Percentiles rank a stretch among this genome's conserved stretches.
phyloP scores from a whole-genome alignment of 2,888 invertebrate genomes.

The Acrocera orbiculus region DNA sequence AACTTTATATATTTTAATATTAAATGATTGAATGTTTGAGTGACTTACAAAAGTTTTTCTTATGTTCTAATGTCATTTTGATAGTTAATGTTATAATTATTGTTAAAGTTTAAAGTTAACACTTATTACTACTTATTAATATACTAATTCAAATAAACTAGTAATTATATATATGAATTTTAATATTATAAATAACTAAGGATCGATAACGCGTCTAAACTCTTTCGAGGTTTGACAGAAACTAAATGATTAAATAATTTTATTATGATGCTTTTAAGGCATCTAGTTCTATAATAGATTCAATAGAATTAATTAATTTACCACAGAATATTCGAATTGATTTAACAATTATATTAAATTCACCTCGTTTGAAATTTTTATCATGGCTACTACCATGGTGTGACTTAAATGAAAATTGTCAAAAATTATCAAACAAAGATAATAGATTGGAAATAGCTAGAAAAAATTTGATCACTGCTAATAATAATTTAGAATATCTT shows the following conservation, averaged over 20 bases:
- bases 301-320: conserved; percentile 27
- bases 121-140: too few species aligned
- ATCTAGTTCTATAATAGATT: conserved; percentile 30
- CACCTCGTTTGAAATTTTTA: conserved; percentile 40
- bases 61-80: too few species aligned
- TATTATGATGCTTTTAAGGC: conserved; percentile 21
- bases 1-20: too few species aligned
- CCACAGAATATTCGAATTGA: conserved; percentile 39
- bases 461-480: conserved; percentile 10
- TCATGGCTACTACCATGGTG: conserved; percentile 42
- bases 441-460: conserved; percentile 8
- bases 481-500: conserved; percentile 34
- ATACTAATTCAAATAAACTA: too few species aligned
- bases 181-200: too few species aligned
- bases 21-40: too few species aligned
- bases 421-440: conserved; percentile 32
- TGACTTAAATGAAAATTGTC: conserved; percentile 37
- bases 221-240: conserved; percentile 17
- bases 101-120: too few species aligned
- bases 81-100: too few species aligned
- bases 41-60: too few species aligned
- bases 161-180: too few species aligned
- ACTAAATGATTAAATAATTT: conserved; percentile 12
- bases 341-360: conserved; percentile 38
- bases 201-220: too few species aligned